Base-by-base conservation (phyloP, 37 sponge, comb jelly and placozoan species). In the Haliclona indistincta region DNA sequence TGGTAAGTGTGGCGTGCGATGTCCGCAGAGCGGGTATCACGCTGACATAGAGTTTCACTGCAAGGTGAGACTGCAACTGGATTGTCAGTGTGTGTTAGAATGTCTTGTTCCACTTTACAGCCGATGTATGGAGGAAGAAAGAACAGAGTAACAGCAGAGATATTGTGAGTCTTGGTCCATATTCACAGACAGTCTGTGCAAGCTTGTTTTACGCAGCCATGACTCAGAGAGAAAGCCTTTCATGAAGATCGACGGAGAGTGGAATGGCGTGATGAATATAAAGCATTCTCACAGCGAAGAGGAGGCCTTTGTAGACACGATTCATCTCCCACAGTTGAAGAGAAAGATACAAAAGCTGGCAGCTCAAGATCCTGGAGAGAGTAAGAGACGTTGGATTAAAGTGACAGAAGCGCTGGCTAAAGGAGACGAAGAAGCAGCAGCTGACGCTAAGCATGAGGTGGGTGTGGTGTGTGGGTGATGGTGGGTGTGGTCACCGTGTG, bases 91-190 rank as follows among this genome's bases (percentile, higher is more conserved):
- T 23, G 29, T 8, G 25, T 32, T 75, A 68, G 17, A 43, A 17
- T 73, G 20, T 15, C 30, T 19, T 2, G 23, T 66, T 4, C 34
- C 1, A 17, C 45, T 25, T 32, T 33, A 20, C 34, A 84, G 81
- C 97, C 97, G 2, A 93, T 96, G 68, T 96, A 96, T 79, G 97
- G 97, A 22, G 97, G 97, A 8, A 92, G 65, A 78, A 89, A 82
- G 60, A 87, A 96, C 81, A 47, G 88, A 32, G 75, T 96, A 33
- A 89, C 93, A 35, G 93, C 86, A 28, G 84, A 93, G 15, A 26
- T 92, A 42, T 75, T 29, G 91, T 94, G 58, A 80, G 91, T 63
- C 1, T 0, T 1, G 0, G 7, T 25, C 6, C n/a, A 7, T 58
- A 8, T 58, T 6, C 7, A 58, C 7, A 25, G 11, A 11, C 7